Conservation (phyloP, 1,140 invertebrate species). For the Ceratina japonica region DNA sequence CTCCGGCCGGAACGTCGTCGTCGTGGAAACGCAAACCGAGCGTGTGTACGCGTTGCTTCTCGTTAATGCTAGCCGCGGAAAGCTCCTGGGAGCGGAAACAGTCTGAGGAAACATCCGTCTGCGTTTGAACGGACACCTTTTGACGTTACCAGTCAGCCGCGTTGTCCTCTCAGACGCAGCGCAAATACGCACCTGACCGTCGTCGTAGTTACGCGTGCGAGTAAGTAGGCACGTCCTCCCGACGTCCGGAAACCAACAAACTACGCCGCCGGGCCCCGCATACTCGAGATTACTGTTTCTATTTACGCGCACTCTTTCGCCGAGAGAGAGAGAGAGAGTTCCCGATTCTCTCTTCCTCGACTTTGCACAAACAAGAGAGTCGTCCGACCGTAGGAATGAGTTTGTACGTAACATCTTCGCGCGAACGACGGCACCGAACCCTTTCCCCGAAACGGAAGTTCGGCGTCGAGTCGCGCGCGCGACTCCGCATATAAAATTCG, state of each 20-base stretch:
- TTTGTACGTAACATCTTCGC: no score
- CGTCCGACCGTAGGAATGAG: no score
- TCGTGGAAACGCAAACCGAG: constrained; percentile 49
- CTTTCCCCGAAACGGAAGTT: constrained; percentile 10
- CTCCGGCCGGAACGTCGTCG: constrained; percentile 20
- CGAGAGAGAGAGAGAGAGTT: no score
- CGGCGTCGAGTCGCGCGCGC: not conserved
- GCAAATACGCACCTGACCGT: constrained; percentile 32
- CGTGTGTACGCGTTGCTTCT: not conserved
- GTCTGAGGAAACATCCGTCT: constrained; percentile 27
- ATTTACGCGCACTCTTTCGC: no score
- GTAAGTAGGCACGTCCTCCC: no score
- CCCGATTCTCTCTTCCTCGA: no score
- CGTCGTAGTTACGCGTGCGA: not conserved
- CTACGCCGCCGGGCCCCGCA: no score
- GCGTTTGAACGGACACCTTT: constrained; percentile 28
- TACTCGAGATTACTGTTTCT: no score
- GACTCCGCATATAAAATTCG: constrained; percentile 14
- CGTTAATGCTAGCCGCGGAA: not conserved
- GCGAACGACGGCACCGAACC: not conserved
- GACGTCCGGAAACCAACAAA: no score
- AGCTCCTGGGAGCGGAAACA: constrained; percentile 1
- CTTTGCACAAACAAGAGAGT: no score
- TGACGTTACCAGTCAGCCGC: constrained; percentile 2
- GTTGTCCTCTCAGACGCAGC: constrained; percentile 25